A percentile compares a stretch with the other conserved stretches of the same genome.
Evolutionary conservation across 2,113 vertebrate species (phyloP).

Genomic region (Chauna torquata): DNA sequence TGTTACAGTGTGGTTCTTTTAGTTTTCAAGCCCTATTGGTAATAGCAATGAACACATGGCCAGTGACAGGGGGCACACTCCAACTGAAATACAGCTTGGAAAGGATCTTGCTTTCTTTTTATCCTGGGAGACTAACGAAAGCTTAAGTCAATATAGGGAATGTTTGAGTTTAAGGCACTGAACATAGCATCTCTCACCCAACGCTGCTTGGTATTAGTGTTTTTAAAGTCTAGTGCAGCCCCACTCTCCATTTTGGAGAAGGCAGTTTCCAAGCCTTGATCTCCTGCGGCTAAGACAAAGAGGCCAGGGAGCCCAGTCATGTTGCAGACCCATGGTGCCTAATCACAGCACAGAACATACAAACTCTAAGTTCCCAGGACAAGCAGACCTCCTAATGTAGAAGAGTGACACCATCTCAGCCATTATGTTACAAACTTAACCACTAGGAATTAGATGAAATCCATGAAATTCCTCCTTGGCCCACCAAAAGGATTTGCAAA

Average conservation of each 20-base stretch:
- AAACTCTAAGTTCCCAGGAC: neutral
- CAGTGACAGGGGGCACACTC: neutral
- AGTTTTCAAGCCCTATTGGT: neutral
- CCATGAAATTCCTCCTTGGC: neutral
- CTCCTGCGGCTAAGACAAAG: neutral
- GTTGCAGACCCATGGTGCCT: neutral
- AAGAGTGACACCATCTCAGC: neutral
- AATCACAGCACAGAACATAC: neutral
- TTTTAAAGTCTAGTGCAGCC: neutral
- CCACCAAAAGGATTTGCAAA: neutral
- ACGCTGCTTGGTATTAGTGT: neutral
- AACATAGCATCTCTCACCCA: neutral
- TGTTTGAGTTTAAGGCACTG: neutral
- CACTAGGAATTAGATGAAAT: neutral
- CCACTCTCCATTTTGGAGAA: neutral
- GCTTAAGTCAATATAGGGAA: neutral
- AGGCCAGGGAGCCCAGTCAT: neutral
- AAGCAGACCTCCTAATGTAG: neutral
- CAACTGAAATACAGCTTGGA: neutral
- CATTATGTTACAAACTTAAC: neutral
- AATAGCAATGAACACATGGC: neutral
- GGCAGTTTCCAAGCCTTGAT: neutral
- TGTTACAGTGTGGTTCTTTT: neutral
- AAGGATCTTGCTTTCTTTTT: neutral
- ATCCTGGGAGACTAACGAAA: neutral